Evolutionary conservation across 2,888 invertebrate species (phyloP).

Genomic region (Aphidius colemani): DNA sequence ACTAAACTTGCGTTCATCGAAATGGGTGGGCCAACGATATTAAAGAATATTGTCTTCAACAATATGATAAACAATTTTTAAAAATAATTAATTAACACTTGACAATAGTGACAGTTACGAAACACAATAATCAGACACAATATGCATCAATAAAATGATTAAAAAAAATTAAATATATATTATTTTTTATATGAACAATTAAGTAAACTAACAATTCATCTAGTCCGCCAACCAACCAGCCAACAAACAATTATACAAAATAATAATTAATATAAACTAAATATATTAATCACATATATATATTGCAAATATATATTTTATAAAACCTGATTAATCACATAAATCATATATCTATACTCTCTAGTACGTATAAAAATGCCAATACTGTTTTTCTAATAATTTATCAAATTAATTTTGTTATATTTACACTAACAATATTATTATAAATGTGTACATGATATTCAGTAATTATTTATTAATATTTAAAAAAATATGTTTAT

Average conservation of each 20-base stretch:
- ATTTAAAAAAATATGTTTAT: background rate
- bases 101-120: conserved; percentile 15
- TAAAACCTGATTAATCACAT: conserved; percentile 17
- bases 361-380: too few relatives aligned
- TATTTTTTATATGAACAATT: background rate
- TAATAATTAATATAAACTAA: conserved; percentile 25
- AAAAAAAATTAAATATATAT: too few relatives aligned
- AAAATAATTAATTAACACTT: conserved; percentile 10
- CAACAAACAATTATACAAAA: conserved; percentile 26
- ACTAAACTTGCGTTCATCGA: background rate
- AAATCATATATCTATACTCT: background rate
- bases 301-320: conserved; percentile 2
- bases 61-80: conserved; percentile 6
- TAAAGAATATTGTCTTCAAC: too few relatives aligned
- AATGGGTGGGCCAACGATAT: conserved; percentile 7
- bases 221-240: conserved; percentile 39
- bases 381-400: background rate
- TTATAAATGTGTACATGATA: too few relatives aligned
- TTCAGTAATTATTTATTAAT: conserved; percentile 8
- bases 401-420: conserved; percentile 11
- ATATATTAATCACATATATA: conserved; percentile 19
- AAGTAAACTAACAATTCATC: conserved; percentile 31
- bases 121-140: background rate
- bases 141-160: too few relatives aligned
- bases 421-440: too few relatives aligned